Evolutionary conservation across 2,113 vertebrate species (phyloP), one percentile per base, ranked within the genome.

Genomic region (Pampusana beccarii): DNA sequence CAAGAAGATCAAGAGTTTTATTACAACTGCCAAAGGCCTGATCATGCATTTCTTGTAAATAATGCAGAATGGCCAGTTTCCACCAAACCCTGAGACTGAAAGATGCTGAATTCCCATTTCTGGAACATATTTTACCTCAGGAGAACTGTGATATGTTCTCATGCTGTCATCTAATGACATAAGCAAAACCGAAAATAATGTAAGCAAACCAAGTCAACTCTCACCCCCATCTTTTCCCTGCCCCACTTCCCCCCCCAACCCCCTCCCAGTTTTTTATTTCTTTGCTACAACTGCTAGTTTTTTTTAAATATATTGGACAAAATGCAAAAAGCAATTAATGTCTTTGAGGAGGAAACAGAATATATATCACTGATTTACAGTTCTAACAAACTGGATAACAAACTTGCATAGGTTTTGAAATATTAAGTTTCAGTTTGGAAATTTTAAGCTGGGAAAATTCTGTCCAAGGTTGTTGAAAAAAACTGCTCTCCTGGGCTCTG

Each of bases 101-200:
- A 82, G 77, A 72, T 62, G 31, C 31, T 79, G 65, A 82, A 72
- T 95, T 89, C 65, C n/a, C 7, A 18, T 89, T 96, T 96, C n/a
- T 89, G 29, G 64, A 61, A 65, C 3, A 8, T 82, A 80, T 75
- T 89, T 80, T 69, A 57, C 36, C 29, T 64, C 15, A 20, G 33
- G 66, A 44, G 5, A 79, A 34, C 33, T 44, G 40, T 44, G 20
- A 29, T 67, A 26, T 71, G 10, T 74, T 90, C n/a, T 95, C 42
- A 80, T n/a, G 40, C 8, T 91, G 26, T 48, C 3, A 0, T 86
- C 61, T 71, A 66, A 79, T 42, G 64, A 80, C 31, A 74, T 14
- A 87, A 84, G 42, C 10, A 77, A 69, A 79, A 64, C 2, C 66
- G 29, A 67, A 86, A 87, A 42, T 40, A 60, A 65, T 10, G 25